A percentile compares a stretch with the other conserved stretches of the same genome.
phyloP scores from a whole-genome alignment of 2,888 invertebrate genomes.

The Sarcophaga caerulescens region DNA sequence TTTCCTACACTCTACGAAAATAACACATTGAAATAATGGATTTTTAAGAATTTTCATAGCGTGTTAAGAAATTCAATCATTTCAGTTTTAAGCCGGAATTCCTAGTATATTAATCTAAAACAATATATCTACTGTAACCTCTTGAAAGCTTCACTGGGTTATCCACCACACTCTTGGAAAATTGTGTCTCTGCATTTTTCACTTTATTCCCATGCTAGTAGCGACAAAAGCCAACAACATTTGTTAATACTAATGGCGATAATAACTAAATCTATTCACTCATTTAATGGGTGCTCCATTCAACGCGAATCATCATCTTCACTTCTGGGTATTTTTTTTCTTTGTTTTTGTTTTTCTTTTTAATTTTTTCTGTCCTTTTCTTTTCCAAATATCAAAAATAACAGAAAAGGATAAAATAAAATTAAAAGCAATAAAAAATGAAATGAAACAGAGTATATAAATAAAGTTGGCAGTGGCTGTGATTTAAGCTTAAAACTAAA shows the following conservation, averaged over 20 bases:
- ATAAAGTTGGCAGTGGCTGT: slow-evolving; percentile 49
- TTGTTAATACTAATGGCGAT: slow-evolving; percentile 65
- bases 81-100: too few relatives aligned
- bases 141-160: too few relatives aligned
- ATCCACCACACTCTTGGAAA: too few relatives aligned
- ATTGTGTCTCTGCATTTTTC: neutral
- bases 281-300: slow-evolving; percentile 44
- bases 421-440: neutral
- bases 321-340: neutral
- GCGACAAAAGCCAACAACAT: slow-evolving; percentile 50
- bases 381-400: neutral
- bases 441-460: slow-evolving; percentile 47
- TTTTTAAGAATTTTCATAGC: too few relatives aligned
- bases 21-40: too few relatives aligned
- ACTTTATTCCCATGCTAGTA: neutral
- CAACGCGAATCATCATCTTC: slow-evolving; percentile 27
- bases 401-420: neutral
- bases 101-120: too few relatives aligned
- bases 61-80: too few relatives aligned
- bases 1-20: too few relatives aligned
- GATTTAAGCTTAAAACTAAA: slow-evolving; percentile 63
- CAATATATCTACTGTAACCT: too few relatives aligned
- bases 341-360: neutral
- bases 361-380: neutral
- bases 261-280: slow-evolving; percentile 63